A percentile compares a stretch with the other conserved stretches of the same genome.
Evolutionary conservation across 2,888 invertebrate species (phyloP).

Genomic region (Lycophotia porphyrea): DNA sequence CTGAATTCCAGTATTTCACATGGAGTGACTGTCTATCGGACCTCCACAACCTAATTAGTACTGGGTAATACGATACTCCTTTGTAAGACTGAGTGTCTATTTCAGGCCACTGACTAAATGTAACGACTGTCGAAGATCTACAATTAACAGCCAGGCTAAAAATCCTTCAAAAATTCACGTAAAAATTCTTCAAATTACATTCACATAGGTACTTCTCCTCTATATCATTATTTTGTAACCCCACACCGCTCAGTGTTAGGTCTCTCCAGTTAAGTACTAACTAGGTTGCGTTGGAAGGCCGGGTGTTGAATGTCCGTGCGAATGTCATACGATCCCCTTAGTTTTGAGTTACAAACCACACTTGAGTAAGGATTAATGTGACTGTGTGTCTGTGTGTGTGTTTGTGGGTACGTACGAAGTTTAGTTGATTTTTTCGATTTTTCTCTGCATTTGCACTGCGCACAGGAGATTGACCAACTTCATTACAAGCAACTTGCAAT

Average conservation of each 20-base stretch:
- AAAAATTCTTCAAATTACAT: neutral
- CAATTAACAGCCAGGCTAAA: too few relatives aligned
- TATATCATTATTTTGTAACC: constrained; percentile 41
- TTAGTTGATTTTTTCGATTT: neutral
- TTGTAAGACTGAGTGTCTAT: too few relatives aligned
- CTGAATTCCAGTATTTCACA: too few relatives aligned
- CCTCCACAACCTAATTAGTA: too few relatives aligned
- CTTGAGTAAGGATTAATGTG: constrained; percentile 54
- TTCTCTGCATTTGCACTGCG: neutral
- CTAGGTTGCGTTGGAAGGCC: constrained; percentile 69
- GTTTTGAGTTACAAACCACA: constrained; percentile 71
- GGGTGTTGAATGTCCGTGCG: constrained; percentile 65
- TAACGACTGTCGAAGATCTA: too few relatives aligned
- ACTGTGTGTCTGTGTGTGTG: constrained; percentile 27
- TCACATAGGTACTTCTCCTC: neutral
- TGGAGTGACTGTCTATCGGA: too few relatives aligned
- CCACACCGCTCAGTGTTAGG: constrained; percentile 51
- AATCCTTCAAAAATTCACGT: neutral
- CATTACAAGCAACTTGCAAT: too few relatives aligned
- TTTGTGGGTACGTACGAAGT: neutral
- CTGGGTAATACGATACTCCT: too few relatives aligned
- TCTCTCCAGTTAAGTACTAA: constrained; percentile 57
- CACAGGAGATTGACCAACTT: too few relatives aligned
- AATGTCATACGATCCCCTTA: constrained; percentile 66
- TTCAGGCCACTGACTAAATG: too few relatives aligned